phyloP scores from a whole-genome alignment of 2,113 vertebrate genomes.

The Dendropsophus ebraccatus region DNA sequence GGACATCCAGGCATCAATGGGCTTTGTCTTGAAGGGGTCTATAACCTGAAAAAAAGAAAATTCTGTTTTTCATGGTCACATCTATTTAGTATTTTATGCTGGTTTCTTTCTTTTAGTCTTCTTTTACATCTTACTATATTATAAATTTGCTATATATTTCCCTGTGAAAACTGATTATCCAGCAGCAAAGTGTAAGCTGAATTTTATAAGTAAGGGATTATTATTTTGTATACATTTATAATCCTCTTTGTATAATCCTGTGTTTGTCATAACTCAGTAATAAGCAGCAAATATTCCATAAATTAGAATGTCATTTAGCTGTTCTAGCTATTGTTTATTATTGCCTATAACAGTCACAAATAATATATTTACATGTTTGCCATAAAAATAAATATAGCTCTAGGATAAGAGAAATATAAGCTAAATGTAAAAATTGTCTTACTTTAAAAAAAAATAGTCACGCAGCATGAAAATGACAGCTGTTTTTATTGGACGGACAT shows the following conservation, averaged over 20 bases:
- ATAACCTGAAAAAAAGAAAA: no score
- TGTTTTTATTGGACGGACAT: no score
- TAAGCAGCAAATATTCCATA: neutral
- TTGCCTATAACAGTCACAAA: neutral
- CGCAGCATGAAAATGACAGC: no score
- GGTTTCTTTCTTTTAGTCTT: neutral
- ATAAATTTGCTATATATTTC: neutral
- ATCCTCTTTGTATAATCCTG: conserved; percentile 4
- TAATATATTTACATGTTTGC: neutral
- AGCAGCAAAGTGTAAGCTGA: neutral
- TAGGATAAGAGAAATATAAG: no score
- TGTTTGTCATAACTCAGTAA: neutral
- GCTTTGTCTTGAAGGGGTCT: no score
- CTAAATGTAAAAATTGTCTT: no score
- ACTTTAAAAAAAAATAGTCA: no score
- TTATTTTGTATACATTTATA: neutral
- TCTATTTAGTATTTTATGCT: no score
- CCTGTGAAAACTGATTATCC: neutral
- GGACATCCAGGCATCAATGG: no score
- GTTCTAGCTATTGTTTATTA: neutral
- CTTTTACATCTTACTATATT: neutral
- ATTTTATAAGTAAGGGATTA: neutral
- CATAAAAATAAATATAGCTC: neutral
- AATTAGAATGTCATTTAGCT: neutral
- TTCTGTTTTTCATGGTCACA: no score